These are phyloP conservation scores for Brachyrhaphis roseni DNA, from an alignment of 2,797 vertebrate species.

Conservation along the genomic window DNA sequence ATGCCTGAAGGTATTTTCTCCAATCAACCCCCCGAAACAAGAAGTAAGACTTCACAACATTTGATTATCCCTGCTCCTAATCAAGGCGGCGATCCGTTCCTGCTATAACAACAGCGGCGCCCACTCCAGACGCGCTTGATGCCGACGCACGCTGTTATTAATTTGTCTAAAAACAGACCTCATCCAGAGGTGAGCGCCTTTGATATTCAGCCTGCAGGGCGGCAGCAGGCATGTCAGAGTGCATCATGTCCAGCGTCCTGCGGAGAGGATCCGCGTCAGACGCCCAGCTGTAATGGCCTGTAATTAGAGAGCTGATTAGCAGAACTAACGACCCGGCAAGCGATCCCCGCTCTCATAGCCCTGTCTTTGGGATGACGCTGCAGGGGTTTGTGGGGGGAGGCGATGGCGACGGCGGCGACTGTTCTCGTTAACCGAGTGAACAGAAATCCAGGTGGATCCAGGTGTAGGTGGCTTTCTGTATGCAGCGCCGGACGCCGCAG, in stretches of 20 bases:
- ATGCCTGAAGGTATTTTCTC: background rate
- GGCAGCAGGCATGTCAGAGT: slow-evolving; percentile 63
- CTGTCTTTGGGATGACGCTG: slow-evolving; percentile 45
- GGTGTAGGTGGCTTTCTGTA: slow-evolving; percentile 29
- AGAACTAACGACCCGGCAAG: slow-evolving; percentile 78
- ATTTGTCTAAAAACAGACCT: slow-evolving; percentile 42
- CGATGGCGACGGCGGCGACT: background rate
- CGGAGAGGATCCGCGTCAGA: slow-evolving; percentile 53
- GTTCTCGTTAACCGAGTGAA: slow-evolving; percentile 58
- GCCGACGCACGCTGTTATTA: slow-evolving; percentile 5
- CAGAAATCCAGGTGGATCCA: slow-evolving; percentile 33
- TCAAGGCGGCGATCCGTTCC: background rate
- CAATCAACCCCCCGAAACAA: background rate
- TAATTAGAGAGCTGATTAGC: slow-evolving; percentile 79
- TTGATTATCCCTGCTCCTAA: slow-evolving; percentile 11
- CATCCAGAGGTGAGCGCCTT: slow-evolving; percentile 41
- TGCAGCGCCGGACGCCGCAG: slow-evolving; percentile 56
- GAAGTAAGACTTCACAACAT: background rate
- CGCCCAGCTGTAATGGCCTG: slow-evolving; percentile 65
- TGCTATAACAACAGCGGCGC: background rate
- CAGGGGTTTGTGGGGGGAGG: background rate
- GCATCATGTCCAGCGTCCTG: slow-evolving; percentile 64
- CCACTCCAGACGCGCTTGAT: background rate
- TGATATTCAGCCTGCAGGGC: slow-evolving; percentile 30
- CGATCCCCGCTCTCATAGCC: slow-evolving; percentile 58